Evolutionary conservation across 2,797 vertebrate genomes (phyloP).

Genomic region (Chromobotia macracanthus): DNA sequence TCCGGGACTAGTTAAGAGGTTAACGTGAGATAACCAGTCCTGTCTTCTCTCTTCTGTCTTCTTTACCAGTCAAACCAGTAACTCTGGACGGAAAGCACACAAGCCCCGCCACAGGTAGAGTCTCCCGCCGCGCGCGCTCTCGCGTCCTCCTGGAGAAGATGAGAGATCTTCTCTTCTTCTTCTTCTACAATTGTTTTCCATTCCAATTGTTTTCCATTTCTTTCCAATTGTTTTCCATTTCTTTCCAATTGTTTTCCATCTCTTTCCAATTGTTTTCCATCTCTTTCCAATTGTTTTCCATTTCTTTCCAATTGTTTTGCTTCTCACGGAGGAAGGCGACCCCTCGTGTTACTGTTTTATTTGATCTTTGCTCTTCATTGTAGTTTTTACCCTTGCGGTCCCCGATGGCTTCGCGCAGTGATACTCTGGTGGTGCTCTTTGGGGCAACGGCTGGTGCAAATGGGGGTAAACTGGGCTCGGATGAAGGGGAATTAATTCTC

Average conservation of each 20-base stretch:
- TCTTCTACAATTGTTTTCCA: constrained; percentile 79
- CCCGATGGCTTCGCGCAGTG: constrained; percentile 93
- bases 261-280: constrained; percentile 80
- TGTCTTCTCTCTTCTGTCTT: constrained; percentile 81
- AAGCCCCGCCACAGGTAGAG: constrained; percentile 88
- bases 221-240: constrained; percentile 80
- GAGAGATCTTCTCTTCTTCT: constrained; percentile 73
- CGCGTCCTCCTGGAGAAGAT: no score
- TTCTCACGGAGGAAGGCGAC: constrained; percentile 84
- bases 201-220: constrained; percentile 79
- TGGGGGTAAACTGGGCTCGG: constrained; percentile 98
- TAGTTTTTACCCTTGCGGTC: constrained; percentile 91
- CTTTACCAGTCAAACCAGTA: constrained; percentile 85
- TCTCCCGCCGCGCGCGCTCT: constrained; percentile 76
- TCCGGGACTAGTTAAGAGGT: constrained; percentile 85
- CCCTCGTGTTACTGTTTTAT: constrained; percentile 80
- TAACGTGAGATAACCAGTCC: constrained; percentile 83
- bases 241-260: constrained; percentile 81
- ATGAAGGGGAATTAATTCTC: constrained; percentile 99
- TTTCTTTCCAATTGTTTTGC: no score
- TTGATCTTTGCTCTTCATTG: constrained; percentile 92
- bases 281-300: constrained; percentile 80
- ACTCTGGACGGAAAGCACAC: constrained; percentile 81
- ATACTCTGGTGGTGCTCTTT: constrained; percentile 97
- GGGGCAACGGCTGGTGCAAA: constrained; percentile 98